phyloP scores from a whole-genome alignment of 2,113 vertebrate genomes.

The sheep (Ovis aries) region DNA sequence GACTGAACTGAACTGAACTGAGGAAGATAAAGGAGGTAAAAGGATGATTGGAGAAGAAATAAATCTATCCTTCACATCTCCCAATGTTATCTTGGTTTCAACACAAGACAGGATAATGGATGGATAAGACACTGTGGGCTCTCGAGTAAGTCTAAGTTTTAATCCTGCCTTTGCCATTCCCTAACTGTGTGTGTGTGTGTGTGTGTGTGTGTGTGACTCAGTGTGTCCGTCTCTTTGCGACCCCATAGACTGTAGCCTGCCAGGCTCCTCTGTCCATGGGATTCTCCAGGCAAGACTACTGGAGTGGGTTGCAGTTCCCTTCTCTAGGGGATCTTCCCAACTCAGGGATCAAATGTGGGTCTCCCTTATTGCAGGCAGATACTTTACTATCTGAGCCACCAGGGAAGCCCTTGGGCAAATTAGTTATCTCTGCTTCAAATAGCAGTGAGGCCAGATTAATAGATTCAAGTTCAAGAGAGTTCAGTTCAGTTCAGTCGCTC shows the following conservation, averaged over 20 bases:
- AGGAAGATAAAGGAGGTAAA: not conserved
- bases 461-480: not conserved
- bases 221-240: no score
- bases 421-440: not conserved
- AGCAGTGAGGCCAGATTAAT: not conserved
- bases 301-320: no score
- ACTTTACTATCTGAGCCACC: not conserved
- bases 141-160: not conserved
- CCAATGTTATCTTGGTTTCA: not conserved
- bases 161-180: not conserved
- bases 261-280: no score
- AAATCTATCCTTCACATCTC: not conserved
- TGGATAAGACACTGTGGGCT: not conserved
- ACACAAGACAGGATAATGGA: not conserved
- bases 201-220: no score
- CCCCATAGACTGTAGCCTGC: no score
- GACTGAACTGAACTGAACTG: no score
- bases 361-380: not conserved
- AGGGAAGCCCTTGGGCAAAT: not conserved
- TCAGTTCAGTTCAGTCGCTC: no score
- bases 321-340: no score
- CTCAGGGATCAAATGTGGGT: not conserved
- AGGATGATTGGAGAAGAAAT: not conserved
- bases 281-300: no score
- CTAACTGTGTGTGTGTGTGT: no score